phyloP scores from a whole-genome alignment of 2,113 vertebrate species.

The Colinus virginianus region DNA sequence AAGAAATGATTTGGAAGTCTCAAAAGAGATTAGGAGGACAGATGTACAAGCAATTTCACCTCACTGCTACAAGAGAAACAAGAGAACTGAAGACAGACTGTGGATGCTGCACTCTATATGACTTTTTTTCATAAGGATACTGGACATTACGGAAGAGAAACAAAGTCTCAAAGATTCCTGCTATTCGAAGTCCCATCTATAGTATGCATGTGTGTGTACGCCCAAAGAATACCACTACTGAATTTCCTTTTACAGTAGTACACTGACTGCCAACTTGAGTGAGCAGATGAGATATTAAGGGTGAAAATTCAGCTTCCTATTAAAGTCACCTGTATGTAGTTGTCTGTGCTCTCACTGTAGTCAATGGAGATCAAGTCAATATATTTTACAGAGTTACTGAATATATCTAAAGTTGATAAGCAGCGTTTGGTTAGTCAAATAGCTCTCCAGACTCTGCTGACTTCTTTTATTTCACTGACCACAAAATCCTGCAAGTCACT shows the following conservation, averaged over 20 bases:
- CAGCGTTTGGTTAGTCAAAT: neutral
- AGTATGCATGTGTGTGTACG: rapidly evolving
- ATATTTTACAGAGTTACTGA: neutral
- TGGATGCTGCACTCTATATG: neutral
- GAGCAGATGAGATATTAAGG: neutral
- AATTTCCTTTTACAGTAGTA: neutral
- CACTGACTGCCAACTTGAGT: neutral
- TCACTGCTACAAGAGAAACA: neutral
- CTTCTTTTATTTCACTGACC: neutral
- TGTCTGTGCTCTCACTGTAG: neutral
- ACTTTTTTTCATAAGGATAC: neutral
- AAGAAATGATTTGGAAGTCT: constrained; percentile 5
- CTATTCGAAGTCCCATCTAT: neutral
- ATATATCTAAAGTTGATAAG: neutral
- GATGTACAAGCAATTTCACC: neutral
- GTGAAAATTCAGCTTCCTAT: neutral
- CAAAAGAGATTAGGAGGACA: constrained; percentile 9
- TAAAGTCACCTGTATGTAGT: neutral
- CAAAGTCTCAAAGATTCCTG: neutral
- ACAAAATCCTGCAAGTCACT: neutral
- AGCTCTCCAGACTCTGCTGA: neutral
- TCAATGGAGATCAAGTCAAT: neutral
- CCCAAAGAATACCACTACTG: neutral
- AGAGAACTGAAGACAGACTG: constrained; percentile 18
- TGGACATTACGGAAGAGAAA: neutral